Evolutionary conservation across 2,113 vertebrate species (phyloP).

Genomic region (Hydropotes inermis): DNA sequence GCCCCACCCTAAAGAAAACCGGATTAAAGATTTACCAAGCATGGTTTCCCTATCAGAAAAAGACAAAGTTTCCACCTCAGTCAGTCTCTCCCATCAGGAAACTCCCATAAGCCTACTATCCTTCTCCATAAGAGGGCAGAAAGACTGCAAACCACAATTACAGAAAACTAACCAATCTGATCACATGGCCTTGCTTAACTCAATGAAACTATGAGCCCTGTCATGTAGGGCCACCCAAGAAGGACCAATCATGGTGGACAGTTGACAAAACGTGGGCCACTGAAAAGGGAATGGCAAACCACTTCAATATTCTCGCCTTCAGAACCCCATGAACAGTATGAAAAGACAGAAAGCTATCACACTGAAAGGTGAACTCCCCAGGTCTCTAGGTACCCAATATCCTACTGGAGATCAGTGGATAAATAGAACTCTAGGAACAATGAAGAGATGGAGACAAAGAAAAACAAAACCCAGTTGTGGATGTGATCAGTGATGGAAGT

Average conservation of each 20-base stretch:
- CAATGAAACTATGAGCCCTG: not conserved
- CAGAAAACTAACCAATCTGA: not conserved
- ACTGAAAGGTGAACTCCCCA: not conserved
- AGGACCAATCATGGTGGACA: not conserved
- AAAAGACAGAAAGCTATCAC: not conserved
- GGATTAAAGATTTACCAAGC: not conserved
- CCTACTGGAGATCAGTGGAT: not conserved
- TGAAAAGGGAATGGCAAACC: not conserved
- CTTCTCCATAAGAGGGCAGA: not conserved
- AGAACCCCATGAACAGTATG: not conserved
- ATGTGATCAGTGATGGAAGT: not conserved
- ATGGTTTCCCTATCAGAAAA: not conserved
- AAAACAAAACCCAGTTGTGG: not conserved
- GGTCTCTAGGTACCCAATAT: not conserved
- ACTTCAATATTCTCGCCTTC: not conserved
- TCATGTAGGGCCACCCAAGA: not conserved
- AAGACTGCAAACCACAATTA: not conserved
- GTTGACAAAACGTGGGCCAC: not conserved
- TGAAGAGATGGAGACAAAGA: not conserved
- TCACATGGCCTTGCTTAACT: not conserved
- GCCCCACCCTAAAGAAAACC: not conserved
- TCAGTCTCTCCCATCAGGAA: not conserved
- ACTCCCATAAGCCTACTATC: not conserved
- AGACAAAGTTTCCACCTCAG: not conserved
- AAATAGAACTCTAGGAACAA: not conserved